Evolutionary conservation across 1,140 invertebrate genomes (phyloP).

Genomic region (Agrypnia vestita): DNA sequence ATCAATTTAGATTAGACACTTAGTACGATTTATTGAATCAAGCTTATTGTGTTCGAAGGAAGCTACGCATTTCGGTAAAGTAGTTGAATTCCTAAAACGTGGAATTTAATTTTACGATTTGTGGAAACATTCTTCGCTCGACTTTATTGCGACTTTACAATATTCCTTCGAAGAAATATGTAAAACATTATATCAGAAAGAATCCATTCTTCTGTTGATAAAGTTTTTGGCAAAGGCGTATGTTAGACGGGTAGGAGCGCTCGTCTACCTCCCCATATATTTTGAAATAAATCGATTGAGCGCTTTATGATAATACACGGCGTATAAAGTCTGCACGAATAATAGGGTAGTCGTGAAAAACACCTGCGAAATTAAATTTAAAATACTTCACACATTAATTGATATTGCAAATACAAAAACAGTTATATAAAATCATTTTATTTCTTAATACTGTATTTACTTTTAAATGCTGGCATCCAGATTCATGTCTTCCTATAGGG

Average conservation of each 20-base stretch:
- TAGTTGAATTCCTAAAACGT: no score
- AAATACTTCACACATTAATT: no score
- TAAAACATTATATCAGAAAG: constrained; percentile 54
- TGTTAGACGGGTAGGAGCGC: constrained; percentile 52
- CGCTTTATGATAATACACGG: constrained; percentile 58
- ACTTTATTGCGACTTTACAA: constrained; percentile 43
- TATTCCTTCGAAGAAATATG: constrained; percentile 55
- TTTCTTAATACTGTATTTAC: no score
- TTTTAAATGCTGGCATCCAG: no score
- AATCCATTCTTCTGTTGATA: constrained; percentile 54
- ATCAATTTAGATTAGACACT: no score
- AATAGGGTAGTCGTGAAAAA: constrained; percentile 40
- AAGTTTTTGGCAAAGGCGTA: constrained; percentile 57
- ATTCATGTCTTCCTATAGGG: no score
- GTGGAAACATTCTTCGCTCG: constrained; percentile 1
- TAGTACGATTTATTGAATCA: no score
- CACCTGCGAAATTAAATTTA: no score
- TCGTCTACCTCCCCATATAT: constrained; percentile 44
- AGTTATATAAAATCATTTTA: no score
- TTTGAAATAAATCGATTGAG: constrained; percentile 59
- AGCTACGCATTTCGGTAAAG: no score
- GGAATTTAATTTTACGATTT: constrained; percentile 1
- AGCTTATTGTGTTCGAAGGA: no score
- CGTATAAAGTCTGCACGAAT: constrained; percentile 48
- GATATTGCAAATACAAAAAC: no score